phyloP scores from a whole-genome alignment of 2,888 invertebrate genomes.

The Cryptocheilus praepositus region DNA sequence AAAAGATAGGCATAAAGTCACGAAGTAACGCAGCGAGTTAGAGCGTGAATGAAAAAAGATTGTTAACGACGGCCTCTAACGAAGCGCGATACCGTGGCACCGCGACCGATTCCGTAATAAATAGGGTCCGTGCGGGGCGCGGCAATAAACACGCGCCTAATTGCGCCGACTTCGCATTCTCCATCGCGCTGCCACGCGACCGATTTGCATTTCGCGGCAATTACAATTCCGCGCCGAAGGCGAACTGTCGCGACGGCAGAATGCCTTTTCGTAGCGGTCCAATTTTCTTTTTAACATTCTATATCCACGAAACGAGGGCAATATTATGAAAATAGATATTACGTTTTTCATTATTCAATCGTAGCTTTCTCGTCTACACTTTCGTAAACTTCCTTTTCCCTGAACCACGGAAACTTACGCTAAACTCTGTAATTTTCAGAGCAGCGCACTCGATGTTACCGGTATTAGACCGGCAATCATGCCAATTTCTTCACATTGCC shows the following conservation, averaged over 20 bases:
- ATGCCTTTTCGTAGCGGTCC: too few relatives aligned
- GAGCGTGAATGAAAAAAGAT: constrained; percentile 35
- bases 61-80: constrained; percentile 35
- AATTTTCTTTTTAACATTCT: too few relatives aligned
- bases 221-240: constrained; percentile 40
- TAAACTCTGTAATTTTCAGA: too few relatives aligned
- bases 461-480: too few relatives aligned
- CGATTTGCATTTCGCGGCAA: constrained; percentile 50
- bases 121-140: constrained; percentile 30
- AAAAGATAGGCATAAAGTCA: constrained; percentile 38
- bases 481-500: too few relatives aligned
- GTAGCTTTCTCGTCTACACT: too few relatives aligned
- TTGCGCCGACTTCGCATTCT: constrained; percentile 35
- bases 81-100: constrained; percentile 40
- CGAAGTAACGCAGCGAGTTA: constrained; percentile 35
- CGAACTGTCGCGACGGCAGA: background rate
- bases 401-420: too few relatives aligned
- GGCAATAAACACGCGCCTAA: constrained; percentile 49
- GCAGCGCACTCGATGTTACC: too few relatives aligned
- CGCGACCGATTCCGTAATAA: constrained; percentile 37
- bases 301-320: too few relatives aligned
- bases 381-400: too few relatives aligned
- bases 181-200: constrained; percentile 30
- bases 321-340: too few relatives aligned
- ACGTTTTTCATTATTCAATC: too few relatives aligned